Percentiles rank a stretch among this genome's conserved stretches.
Conservation (phyloP, 2,888 invertebrate genomes). For the Dynastes tityus region DNA sequence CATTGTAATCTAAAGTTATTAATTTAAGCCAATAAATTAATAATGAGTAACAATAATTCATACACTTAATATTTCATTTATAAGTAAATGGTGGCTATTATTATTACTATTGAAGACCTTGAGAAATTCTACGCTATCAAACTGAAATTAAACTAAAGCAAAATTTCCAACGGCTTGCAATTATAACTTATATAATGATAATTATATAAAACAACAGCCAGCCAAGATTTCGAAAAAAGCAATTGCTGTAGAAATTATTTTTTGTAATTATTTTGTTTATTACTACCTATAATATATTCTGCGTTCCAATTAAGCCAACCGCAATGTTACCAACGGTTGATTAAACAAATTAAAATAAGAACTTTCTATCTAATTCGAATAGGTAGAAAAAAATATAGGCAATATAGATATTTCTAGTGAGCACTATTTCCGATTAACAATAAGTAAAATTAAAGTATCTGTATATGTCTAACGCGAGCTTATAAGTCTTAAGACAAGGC, state of each 20-base stretch:
- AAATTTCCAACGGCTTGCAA: neutral
- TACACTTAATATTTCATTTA: constrained; percentile 9
- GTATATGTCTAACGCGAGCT: neutral
- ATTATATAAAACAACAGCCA: constrained; percentile 15
- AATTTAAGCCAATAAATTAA: too few relatives aligned
- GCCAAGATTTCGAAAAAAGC: constrained; percentile 7
- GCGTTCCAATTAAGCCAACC: constrained; percentile 14
- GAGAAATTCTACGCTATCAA: constrained; percentile 16
- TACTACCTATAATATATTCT: neutral
- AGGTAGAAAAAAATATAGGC: neutral
- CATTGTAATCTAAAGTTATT: neutral
- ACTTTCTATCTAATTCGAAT: constrained; percentile 21
- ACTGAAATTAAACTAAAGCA: neutral
- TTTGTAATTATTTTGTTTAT: constrained; percentile 2
- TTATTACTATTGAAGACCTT: neutral
- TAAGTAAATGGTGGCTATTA: constrained; percentile 14
- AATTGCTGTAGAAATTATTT: constrained; percentile 13
- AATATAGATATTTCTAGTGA: neutral
- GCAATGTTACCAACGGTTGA: neutral
- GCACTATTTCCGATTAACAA: neutral
- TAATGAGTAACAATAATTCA: neutral
- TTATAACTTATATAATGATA: constrained; percentile 30
- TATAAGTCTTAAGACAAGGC: neutral
- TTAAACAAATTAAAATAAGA: constrained; percentile 19
- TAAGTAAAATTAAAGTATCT: neutral